Evolutionary conservation across 2,113 vertebrate species (phyloP).

Genomic region (Halcyon senegalensis): DNA sequence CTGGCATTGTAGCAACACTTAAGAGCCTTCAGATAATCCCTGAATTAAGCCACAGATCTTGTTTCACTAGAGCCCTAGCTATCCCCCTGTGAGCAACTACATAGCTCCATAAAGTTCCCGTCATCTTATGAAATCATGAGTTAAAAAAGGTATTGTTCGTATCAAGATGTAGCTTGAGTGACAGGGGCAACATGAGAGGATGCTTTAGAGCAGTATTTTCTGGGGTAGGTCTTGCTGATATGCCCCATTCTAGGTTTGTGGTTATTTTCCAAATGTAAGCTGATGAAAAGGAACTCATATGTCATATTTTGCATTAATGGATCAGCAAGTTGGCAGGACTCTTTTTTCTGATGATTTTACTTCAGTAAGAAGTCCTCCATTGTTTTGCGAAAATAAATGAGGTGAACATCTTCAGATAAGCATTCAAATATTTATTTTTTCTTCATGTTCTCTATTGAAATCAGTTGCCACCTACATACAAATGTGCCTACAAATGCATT

Average conservation of each 20-base stretch:
- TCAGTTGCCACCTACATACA: neutral
- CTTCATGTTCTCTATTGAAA: neutral
- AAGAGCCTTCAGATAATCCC: neutral
- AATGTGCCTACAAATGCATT: neutral
- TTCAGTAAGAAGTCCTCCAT: neutral
- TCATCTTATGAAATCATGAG: neutral
- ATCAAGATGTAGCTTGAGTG: neutral
- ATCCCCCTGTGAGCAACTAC: neutral
- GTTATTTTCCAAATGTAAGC: neutral
- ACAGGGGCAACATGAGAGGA: neutral
- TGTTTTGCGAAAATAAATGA: neutral
- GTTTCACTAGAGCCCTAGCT: neutral
- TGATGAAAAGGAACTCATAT: neutral
- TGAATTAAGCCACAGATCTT: neutral
- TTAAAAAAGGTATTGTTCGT: neutral
- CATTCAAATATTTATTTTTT: neutral
- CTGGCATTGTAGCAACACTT: neutral
- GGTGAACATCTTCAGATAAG: neutral
- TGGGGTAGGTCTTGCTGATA: neutral
- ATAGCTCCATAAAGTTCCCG: neutral
- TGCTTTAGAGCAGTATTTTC: neutral
- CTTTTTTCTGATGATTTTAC: neutral
- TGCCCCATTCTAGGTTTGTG: accelerated
- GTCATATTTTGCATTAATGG: neutral
- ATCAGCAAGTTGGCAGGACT: accelerated